Conservation (phyloP, 2,888 invertebrate species). For the Anoncus sp. region DNA sequence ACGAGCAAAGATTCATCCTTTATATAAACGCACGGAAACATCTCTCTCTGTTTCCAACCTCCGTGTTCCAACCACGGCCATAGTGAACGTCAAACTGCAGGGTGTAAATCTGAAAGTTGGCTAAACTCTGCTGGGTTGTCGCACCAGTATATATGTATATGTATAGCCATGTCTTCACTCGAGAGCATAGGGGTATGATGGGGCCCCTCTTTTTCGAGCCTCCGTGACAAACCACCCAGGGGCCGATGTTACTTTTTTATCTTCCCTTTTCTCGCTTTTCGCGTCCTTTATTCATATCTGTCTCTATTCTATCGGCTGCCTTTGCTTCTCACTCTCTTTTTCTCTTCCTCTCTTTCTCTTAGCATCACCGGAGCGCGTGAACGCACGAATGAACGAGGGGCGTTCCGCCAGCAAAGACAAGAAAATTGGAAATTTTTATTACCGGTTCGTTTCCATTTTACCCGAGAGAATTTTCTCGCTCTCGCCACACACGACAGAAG, state of each 20-base stretch:
- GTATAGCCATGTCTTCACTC: constrained; percentile 8
- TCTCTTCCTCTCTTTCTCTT: constrained; percentile 6
- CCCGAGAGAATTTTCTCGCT: constrained; percentile 46
- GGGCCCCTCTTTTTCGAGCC: constrained; percentile 56
- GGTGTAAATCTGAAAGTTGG: constrained; percentile 81
- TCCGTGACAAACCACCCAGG: constrained; percentile 44
- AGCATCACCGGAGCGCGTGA: constrained; percentile 13
- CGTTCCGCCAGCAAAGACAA: constrained; percentile 38
- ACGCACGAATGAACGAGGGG: constrained; percentile 34
- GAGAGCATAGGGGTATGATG: constrained; percentile 18
- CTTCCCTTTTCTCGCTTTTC: constrained; percentile 29
- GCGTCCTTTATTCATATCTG: constrained; percentile 37
- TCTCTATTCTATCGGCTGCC: neutral
- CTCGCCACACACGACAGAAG: constrained; percentile 2
- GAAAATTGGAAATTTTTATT: constrained; percentile 74
- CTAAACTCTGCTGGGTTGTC: constrained; percentile 72
- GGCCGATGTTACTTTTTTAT: constrained; percentile 21
- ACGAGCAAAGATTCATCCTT: constrained; percentile 9
- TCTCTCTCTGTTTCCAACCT: too few species aligned
- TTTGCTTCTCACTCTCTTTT: constrained; percentile 7
- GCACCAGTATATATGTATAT: constrained; percentile 8
- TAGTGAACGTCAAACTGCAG: constrained; percentile 68
- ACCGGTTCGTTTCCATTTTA: constrained; percentile 74
- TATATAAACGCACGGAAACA: constrained; percentile 5
- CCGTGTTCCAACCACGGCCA: neutral